Conservation (phyloP, 2,113 vertebrate species). For the Xiphophorus hellerii region DNA sequence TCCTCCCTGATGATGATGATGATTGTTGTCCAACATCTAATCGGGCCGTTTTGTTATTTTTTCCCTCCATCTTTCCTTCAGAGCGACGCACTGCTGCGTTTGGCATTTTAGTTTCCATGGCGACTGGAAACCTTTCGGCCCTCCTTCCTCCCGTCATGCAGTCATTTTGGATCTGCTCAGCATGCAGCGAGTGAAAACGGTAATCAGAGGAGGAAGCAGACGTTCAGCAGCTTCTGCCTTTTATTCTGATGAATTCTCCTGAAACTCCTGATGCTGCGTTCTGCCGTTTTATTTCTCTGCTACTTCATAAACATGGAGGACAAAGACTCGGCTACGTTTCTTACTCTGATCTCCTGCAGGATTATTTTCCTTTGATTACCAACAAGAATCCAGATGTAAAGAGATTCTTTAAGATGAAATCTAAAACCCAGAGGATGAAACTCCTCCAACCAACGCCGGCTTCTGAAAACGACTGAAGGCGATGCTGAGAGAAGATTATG, state of each 20-base stretch:
- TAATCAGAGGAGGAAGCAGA: constrained; percentile 16
- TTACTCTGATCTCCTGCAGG: too few relatives aligned
- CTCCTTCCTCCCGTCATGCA: background rate
- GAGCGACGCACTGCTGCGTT: constrained; percentile 17
- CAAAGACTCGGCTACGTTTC: background rate
- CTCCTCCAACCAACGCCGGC: too few relatives aligned
- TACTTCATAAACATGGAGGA: background rate
- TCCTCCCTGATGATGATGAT: background rate
- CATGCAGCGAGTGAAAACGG: constrained; percentile 23
- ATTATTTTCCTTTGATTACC: too few relatives aligned
- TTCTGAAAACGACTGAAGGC: background rate
- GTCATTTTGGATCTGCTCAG: background rate
- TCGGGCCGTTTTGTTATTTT: background rate
- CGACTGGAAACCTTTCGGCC: constrained; percentile 9
- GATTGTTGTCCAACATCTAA: constrained; percentile 1
- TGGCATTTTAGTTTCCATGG: constrained; percentile 67
- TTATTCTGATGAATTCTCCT: background rate
- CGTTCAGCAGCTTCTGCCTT: constrained; percentile 1
- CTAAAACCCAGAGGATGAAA: too few relatives aligned
- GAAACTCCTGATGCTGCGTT: background rate
- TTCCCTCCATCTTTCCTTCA: background rate
- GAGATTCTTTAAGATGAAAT: too few relatives aligned
- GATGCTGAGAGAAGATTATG: too few relatives aligned
- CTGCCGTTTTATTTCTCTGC: too few relatives aligned
- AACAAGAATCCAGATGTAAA: too few relatives aligned